Evolutionary conservation across 2,797 vertebrate genomes (phyloP).

Genomic region (Dicrostonyx torquatus): DNA sequence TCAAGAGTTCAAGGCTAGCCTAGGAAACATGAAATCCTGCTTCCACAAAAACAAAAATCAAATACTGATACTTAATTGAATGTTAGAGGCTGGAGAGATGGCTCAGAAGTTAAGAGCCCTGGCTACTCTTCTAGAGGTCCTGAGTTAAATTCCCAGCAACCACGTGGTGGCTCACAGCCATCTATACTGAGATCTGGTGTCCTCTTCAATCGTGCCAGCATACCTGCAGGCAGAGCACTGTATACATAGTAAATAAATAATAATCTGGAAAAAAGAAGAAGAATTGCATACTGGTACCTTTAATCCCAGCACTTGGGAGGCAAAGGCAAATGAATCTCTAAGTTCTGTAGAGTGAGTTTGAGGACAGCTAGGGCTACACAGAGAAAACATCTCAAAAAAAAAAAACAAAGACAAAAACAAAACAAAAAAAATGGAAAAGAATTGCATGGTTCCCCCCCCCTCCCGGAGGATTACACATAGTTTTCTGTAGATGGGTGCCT

Average conservation of each 20-base stretch:
- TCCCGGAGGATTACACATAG: not conserved
- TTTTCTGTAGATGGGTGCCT: not conserved
- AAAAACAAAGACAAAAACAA: no score
- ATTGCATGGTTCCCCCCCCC: no score
- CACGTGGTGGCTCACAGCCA: not conserved
- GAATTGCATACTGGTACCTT: not conserved
- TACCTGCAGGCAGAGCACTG: not conserved
- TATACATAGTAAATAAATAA: not conserved
- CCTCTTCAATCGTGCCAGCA: not conserved
- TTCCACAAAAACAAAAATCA: not conserved
- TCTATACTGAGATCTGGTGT: not conserved
- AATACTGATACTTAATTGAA: not conserved
- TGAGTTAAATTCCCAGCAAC: not conserved
- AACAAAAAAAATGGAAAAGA: accelerated
- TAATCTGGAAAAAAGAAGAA: not conserved
- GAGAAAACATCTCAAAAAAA: not conserved
- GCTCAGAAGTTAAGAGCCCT: no score
- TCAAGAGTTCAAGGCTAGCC: not conserved
- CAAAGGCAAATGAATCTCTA: not conserved
- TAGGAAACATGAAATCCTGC: not conserved
- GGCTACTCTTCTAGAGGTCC: not conserved
- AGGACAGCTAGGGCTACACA: not conserved
- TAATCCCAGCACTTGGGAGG: not conserved
- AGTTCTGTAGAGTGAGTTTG: not conserved
- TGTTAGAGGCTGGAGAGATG: not conserved